Conservation (phyloP, 2,888 invertebrate genomes). For the Rhagophthalmus giganteus region DNA sequence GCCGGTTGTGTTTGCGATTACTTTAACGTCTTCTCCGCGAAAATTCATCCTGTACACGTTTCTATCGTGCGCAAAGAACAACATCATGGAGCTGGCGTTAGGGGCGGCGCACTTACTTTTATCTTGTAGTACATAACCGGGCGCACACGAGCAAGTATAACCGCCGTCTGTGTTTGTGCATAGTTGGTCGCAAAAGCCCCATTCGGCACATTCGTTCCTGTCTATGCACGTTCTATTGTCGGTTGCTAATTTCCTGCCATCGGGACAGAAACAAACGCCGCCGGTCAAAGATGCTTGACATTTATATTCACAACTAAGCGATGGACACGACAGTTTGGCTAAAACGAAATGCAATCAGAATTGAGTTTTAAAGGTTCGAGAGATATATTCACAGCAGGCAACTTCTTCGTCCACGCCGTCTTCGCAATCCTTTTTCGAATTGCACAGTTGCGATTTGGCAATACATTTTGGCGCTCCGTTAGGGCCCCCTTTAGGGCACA, state of each 20-base stretch:
- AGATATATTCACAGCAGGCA: slow-evolving; percentile 77
- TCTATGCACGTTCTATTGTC: slow-evolving; percentile 89
- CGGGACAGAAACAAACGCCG: slow-evolving; percentile 86
- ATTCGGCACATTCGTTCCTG: slow-evolving; percentile 87
- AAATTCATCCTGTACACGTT: slow-evolving; percentile 72
- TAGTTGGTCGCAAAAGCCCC: slow-evolving; percentile 94
- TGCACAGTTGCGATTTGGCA: slow-evolving; percentile 83
- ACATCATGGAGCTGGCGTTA: slow-evolving; percentile 61
- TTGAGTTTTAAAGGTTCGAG: background rate
- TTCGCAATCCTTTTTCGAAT: slow-evolving; percentile 87
- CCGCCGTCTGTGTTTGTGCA: slow-evolving; percentile 88
- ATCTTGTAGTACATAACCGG: slow-evolving; percentile 58
- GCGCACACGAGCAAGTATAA: slow-evolving; percentile 81
- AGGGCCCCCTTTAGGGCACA: slow-evolving; percentile 77
- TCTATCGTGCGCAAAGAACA: slow-evolving; percentile 73
- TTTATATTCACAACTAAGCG: slow-evolving; percentile 85
- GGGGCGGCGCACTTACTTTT: slow-evolving; percentile 67
- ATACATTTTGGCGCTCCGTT: slow-evolving; percentile 84
- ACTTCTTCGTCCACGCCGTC: slow-evolving; percentile 88
- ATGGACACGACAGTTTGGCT: slow-evolving; percentile 82
- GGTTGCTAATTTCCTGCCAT: slow-evolving; percentile 79
- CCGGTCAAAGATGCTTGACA: slow-evolving; percentile 90
- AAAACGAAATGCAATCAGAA: slow-evolving; percentile 36
- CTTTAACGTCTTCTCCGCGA: slow-evolving; percentile 64
- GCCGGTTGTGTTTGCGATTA: slow-evolving; percentile 78